These are phyloP conservation scores for Scaptomyza montana DNA, from an alignment of 1,140 invertebrate species.

Conservation along the genomic window DNA sequence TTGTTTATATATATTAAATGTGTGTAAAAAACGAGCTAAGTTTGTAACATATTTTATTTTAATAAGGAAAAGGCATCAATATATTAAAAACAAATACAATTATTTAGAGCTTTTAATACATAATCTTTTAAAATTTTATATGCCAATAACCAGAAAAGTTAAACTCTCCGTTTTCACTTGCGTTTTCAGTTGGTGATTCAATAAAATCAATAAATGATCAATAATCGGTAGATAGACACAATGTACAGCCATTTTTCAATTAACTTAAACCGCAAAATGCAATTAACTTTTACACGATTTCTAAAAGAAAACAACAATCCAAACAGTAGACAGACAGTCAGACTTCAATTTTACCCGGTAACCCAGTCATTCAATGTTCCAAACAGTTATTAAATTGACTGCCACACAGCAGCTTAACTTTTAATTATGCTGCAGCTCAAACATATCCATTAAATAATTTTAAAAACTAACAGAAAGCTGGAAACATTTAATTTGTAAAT, in stretches of 20 bases:
- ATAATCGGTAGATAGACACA: slow-evolving; percentile 39
- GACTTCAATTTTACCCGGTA: slow-evolving; percentile 36
- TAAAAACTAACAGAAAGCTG: slow-evolving; percentile 15
- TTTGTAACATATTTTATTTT: too few species aligned
- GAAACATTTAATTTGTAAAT: slow-evolving; percentile 22
- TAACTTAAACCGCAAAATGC: slow-evolving; percentile 58
- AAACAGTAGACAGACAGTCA: slow-evolving; percentile 1
- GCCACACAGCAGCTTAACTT: background rate
- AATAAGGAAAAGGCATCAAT: too few species aligned
- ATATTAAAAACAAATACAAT: too few species aligned
- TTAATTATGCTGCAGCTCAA: slow-evolving; percentile 11
- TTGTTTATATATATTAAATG: too few species aligned
- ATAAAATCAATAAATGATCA: slow-evolving; percentile 32
- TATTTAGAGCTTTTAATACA: background rate
- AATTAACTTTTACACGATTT: slow-evolving; percentile 77
- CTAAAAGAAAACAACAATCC: slow-evolving; percentile 56
- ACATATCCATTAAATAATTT: slow-evolving; percentile 36
- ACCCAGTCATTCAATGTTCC: slow-evolving; percentile 55
- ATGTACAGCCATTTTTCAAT: slow-evolving; percentile 58
- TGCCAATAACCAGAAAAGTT: too few species aligned
- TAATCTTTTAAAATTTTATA: background rate
- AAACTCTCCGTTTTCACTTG: slow-evolving; percentile 44
- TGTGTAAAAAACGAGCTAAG: too few species aligned
- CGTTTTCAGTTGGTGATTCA: slow-evolving; percentile 50
- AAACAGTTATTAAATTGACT: slow-evolving; percentile 41